phyloP scores from a whole-genome alignment of 1,140 invertebrate genomes.

The Frieseomelitta varia region DNA sequence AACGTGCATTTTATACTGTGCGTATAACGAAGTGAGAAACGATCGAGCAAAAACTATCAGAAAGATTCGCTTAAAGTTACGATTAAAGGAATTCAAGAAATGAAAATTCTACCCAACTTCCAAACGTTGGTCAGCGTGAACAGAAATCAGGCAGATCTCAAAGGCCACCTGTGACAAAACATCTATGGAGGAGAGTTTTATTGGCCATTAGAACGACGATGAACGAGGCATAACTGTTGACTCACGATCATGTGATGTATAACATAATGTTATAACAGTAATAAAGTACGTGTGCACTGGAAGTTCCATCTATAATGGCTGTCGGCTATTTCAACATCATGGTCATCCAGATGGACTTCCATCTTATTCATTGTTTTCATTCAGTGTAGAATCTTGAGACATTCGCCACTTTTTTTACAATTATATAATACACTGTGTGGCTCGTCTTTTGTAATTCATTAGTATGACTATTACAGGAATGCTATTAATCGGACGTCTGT shows the following conservation, averaged over 20 bases:
- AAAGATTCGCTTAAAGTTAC: too few relatives aligned
- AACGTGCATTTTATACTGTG: neutral
- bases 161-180: neutral
- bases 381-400: neutral
- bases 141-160: neutral
- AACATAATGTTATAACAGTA: conserved; percentile 49
- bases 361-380: conserved; percentile 33
- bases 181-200: neutral
- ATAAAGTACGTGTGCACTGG: conserved; percentile 30
- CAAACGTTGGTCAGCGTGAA: too few relatives aligned
- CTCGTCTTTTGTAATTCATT: neutral
- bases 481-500: neutral
- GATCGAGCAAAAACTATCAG: neutral
- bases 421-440: conserved; percentile 10
- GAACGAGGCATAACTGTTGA: conserved; percentile 15
- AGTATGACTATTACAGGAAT: neutral
- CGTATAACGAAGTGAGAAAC: neutral
- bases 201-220: neutral
- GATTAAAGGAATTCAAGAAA: neutral
- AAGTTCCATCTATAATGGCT: conserved; percentile 26
- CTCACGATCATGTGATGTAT: conserved; percentile 22
- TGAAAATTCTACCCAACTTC: neutral
- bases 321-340: conserved; percentile 22
- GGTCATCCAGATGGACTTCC: conserved; percentile 25
- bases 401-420: neutral